Base-by-base conservation (phyloP, 1,140 invertebrate genomes). In the Mamestra configurata region DNA sequence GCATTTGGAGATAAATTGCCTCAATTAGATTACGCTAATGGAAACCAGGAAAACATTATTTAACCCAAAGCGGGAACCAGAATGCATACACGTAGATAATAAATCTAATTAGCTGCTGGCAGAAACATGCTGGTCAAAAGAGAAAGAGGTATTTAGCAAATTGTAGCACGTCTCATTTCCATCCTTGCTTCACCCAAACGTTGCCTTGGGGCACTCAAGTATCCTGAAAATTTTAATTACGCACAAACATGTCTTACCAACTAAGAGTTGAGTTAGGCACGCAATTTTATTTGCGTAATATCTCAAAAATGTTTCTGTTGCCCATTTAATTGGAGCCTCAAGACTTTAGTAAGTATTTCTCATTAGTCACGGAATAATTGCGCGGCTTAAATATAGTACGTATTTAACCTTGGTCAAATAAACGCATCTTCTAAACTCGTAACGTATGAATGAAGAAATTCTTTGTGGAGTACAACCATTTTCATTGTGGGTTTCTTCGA, bases 291-390 rank as follows among this genome's bases (percentile, higher is more conserved):
- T 40, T 59, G 37, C 71, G 31, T 24, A 59, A 27, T 55, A 40
- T 75, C 49, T 72, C n/a, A 37, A 72, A 55, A 72, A 53, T 55
- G 70, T 55, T 59, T 75, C 22, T 59, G 53, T 75, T 4, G 1
- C 18, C 68, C 37, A 27, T 40, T 49, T 70, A 70, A 70, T 70
- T 46, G 66, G 43, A 55, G 27, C 46, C 49, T 11, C 8, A 31
- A 4, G 10, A 37, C 24, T 72, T 51, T 37, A 13, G 31, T 24
- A 75, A 75, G 37, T 37, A 75, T 59, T 75, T 59, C 71, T 75
- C 51, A 75, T 75, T 75, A 75, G 71, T 59, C 35, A 75, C 37
- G 71, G 35, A 59, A 64, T 75, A 59, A 75, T 75, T 57, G 53
- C 46, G 37, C 18, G 6, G 53, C 18, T 46, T 11, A 40, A 75